Base-by-base conservation (phyloP, 2,888 invertebrate species). In the Agonopterix arenella region DNA sequence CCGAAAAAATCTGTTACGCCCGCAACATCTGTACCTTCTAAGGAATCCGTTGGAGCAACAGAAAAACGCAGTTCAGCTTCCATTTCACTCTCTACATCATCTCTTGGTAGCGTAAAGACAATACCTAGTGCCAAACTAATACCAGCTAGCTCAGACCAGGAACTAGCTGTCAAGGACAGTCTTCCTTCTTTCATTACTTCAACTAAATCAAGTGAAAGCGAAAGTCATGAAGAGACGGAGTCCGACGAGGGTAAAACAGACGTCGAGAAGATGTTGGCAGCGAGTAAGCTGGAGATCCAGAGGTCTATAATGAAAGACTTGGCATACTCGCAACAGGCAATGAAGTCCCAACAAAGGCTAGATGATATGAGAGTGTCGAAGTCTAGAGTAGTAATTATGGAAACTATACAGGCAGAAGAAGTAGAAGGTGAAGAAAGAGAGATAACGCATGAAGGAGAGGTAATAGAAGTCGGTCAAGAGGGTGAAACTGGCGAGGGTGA, bases 281-380 rank as follows among this genome's bases (percentile, higher is more conserved):
- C 63, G 0, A 85, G 86, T 56, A 88, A 80, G 59, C 38, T 76
- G 7, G 80, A 84, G 52, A 76, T 80, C 45, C 83, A 81, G 52
- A 88, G 75, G 56, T 84, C 85, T 11, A 75, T 89, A 50, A 70
- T 89, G 66, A 81, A 76, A 61, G 86, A 84, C 52, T 64, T 86
- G 9, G 38, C 40, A 2, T 72, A 73, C 41, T 81, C 84, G 2
- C 73, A 80, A 51, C 61, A 64, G 52, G 56, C 64, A 2, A 49
- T 77, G 11, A 57, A 64, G 5, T 41, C 40, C 16, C 41, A 18
- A n/a, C 3, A 28, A 16, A 28, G 11, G 41, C 8, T 40, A 8
- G 46, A 40, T 9, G 13, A 28, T 5, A 28, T 28, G 28, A 28
- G 28, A 28, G 5, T 28, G 28, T 28, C 28, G 10, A 40, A 40